phyloP scores from a whole-genome alignment of 2,797 vertebrate genomes.

The Sphenodon punctatus region DNA sequence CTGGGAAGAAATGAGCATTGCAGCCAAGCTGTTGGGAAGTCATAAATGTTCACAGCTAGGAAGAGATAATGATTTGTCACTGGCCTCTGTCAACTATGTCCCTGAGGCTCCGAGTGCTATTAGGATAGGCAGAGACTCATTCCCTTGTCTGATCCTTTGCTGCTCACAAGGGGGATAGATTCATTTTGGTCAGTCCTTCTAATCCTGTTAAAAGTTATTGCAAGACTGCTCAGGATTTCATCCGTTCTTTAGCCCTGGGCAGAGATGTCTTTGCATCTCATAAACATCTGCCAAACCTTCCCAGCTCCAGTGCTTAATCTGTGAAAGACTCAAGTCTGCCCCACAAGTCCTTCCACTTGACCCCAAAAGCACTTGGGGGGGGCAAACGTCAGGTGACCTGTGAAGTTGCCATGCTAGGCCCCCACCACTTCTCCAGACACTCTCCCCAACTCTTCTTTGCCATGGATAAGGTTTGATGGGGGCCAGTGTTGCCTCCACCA shows the following conservation, averaged over 20 bases:
- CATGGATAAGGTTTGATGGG: too few relatives aligned
- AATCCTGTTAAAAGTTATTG: not conserved
- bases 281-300: not conserved
- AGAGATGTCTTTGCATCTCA: not conserved
- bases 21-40: not conserved
- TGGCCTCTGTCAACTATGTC: not conserved
- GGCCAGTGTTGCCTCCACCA: too few relatives aligned
- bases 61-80: not conserved
- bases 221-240: not conserved
- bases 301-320: too few relatives aligned
- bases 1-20: not conserved
- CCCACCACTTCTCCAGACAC: too few relatives aligned
- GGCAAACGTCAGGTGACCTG: too few relatives aligned
- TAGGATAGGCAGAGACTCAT: not conserved
- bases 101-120: constrained; percentile 16
- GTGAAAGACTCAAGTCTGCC: too few relatives aligned
- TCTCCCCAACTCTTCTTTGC: too few relatives aligned
- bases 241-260: not conserved
- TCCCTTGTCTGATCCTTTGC: not conserved
- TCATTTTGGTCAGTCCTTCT: too few relatives aligned
- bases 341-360: too few relatives aligned
- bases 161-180: too few relatives aligned
- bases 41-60: not conserved
- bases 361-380: too few relatives aligned
- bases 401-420: too few relatives aligned